Evolutionary conservation across 35 echinoderm and acorn worm genomes (phyloP).

Genomic region (Apostichopus parvimensis): DNA sequence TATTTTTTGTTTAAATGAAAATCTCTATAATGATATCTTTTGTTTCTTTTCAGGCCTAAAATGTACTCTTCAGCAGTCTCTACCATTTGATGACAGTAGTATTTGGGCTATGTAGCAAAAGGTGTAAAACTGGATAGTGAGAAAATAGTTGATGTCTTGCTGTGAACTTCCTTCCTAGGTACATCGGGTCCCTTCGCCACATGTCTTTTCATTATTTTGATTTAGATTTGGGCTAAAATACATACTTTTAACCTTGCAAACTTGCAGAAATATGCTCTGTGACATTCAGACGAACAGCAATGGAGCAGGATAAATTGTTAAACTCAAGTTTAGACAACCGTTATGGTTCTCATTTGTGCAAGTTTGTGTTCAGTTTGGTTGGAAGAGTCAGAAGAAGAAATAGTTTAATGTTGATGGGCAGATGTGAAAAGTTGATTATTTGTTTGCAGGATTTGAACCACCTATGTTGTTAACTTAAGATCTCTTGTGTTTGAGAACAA

Average conservation of each 20-base stretch:
- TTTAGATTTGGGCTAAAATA: not conserved
- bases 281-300: not conserved
- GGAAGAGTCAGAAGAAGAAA: not conserved
- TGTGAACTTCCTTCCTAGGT: not conserved
- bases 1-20: too few species aligned
- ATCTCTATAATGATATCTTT: not conserved
- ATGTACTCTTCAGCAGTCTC: slow-evolving; percentile 33
- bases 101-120: slow-evolving; percentile 32
- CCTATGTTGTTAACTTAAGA: not conserved
- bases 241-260: too few species aligned
- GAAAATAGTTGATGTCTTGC: slow-evolving; percentile 57
- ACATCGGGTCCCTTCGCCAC: not conserved
- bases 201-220: not conserved
- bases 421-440: not conserved
- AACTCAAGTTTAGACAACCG: too few species aligned
- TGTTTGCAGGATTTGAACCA: not conserved
- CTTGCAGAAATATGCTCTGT: too few species aligned
- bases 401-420: too few species aligned
- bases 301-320: not conserved
- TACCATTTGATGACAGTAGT: slow-evolving; percentile 38
- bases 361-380: not conserved
- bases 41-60: not conserved
- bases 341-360: too few species aligned
- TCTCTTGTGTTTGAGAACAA: too few species aligned
- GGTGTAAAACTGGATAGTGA: not conserved